Base-by-base conservation (phyloP, 2,888 invertebrate genomes). In the Tethea ocularis region DNA sequence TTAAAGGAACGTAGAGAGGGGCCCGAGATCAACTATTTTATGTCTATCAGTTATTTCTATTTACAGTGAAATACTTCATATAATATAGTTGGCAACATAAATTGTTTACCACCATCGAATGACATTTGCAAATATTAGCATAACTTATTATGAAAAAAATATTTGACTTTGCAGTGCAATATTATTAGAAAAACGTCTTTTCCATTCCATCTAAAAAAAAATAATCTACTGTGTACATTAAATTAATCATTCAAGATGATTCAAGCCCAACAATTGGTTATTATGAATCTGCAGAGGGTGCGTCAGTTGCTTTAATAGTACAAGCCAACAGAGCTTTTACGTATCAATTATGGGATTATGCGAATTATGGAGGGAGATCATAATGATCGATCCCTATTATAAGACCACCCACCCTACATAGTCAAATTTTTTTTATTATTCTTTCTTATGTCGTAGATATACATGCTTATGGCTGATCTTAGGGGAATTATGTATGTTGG, bases 301-400 rank as follows among this genome's bases (percentile, higher is more conserved):
- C 78, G 69, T 41, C 46, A 20, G 46, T 20, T 73, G 69, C 77
- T 78, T 71, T 86, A 83, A 84, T 82, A 83, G 81, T 81, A 82
- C 72, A 83, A 88, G 85, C 84, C 82, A 88, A 72, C 72, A 69
- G 70, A 75, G 84, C 83, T 87, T 86, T 88, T 84, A 84, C 80
- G 82, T 86, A 89, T 89, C 89, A 89, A 89, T 90, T 90, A 90
- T 78, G 79, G 85, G 84, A 88, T 89, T 89, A 88, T 83, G 74
- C 77, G 83, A 82, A 86, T 85, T 84, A 84, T 83, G 82, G 83
- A 84, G 88, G 86, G 87, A 82, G 84, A 84, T 84, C 78, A 84
- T 83, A 84, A 82, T 84, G 82, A 87, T 87, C 87, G 86, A 86
- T 84, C 78, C 75, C 74, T 80, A 80, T 77, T 81, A 82, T 78